Evolutionary conservation across 1,140 invertebrate species (phyloP), one percentile per base, ranked within the genome.

Genomic region (Ephestia elutella): DNA sequence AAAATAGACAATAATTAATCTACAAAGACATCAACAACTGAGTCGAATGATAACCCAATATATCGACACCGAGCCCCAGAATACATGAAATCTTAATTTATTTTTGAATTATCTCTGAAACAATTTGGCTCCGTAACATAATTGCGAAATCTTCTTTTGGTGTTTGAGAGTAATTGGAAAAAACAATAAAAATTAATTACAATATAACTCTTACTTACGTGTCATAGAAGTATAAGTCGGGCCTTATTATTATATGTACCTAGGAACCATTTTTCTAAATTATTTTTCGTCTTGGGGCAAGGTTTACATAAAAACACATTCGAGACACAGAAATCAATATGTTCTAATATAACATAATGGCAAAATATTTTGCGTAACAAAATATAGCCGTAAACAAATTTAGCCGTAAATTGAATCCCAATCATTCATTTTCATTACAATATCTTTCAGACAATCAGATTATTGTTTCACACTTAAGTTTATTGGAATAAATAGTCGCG

Each of bases 1-100:
- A 83, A 86, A 86, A 86, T 83, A 59, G 35, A 48, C 49, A 59
- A 80, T 70, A 57, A 57, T 51, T 62, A 78, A 74, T 75, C 69
- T 75, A 54, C 76, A 71, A n/a, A 70, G 21, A 65, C 63, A 62
- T 75, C 73, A 79, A 82, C 75, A 77, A 80, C 71, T 71, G 38
- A 78, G 60, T 69, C 63, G 54, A 67, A 64, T 62, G 61, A 62
- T 21, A 35, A 13, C 53, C 0, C 18, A 54, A 54, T 13, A 25
- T 17, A 25, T 28, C 11, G 2, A 44, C 5, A 44, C 10, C 38
- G 15, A 15, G 13, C 15, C 38, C 38, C 9, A 35, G 2, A 28
- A 13, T 38, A 38, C 32, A n/a, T n/a, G n/a, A 38, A 38, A 38
- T 38, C 8, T 28, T 28, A 28, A 5, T 28, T 28, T 28, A 28